Conservation (phyloP, 2,888 invertebrate species). For the Eupeodes latifasciatus region DNA sequence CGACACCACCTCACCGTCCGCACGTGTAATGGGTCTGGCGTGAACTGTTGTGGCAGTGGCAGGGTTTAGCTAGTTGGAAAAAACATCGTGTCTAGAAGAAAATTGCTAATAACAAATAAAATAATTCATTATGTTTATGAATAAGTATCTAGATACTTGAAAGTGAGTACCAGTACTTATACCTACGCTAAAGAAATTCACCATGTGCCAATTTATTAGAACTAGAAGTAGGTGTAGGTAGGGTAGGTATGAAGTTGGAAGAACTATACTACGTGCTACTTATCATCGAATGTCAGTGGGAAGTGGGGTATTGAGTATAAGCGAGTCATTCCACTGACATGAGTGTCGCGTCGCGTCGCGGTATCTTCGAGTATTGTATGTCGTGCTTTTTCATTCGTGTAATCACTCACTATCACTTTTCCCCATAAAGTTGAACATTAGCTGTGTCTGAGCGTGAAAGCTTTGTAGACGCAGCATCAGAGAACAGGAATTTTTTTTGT, state of each 20-base stretch:
- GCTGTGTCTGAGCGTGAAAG: constrained; percentile 5
- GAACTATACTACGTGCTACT: constrained; percentile 45
- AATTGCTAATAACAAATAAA: constrained; percentile 51
- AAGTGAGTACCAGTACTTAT: constrained; percentile 35
- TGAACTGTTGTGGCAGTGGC: constrained; percentile 53
- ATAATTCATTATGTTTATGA: constrained; percentile 35
- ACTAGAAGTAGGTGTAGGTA: too few relatives aligned
- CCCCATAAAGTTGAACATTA: constrained; percentile 21
- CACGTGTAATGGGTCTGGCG: constrained; percentile 63
- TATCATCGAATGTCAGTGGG: constrained; percentile 21
- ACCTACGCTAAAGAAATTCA: constrained; percentile 60
- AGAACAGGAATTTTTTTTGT: neutral
- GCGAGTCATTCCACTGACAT: neutral
- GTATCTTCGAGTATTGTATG: neutral
- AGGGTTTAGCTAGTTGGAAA: constrained; percentile 16
- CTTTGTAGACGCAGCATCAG: too few relatives aligned
- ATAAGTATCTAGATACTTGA: constrained; percentile 60
- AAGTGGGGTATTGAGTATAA: neutral
- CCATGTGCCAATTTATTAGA: constrained; percentile 73
- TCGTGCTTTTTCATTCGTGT: constrained; percentile 29
- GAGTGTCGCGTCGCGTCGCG: neutral
- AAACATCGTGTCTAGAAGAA: constrained; percentile 44
- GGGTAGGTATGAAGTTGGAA: too few relatives aligned
- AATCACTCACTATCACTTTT: constrained; percentile 72
- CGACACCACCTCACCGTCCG: constrained; percentile 41